Conservation (phyloP, 2,797 vertebrate genomes). For the Melanotaenia boesemani region DNA sequence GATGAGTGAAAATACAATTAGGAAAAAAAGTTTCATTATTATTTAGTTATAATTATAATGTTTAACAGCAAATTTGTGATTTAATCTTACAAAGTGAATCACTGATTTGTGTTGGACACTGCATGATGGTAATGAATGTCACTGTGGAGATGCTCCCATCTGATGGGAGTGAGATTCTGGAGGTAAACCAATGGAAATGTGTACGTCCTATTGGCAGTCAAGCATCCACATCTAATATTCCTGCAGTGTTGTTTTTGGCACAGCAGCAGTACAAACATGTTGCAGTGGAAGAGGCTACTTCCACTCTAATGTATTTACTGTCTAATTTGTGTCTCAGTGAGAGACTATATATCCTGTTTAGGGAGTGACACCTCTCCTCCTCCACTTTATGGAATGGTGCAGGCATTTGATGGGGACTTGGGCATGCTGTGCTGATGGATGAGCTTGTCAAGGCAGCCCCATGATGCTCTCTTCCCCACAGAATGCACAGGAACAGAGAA, state of each 20-base stretch:
- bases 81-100: constrained; percentile 26
- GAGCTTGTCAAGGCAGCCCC: constrained; percentile 83
- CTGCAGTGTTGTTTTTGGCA: constrained; percentile 74
- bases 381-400: constrained; percentile 79
- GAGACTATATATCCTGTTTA: constrained; percentile 89
- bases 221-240: constrained; percentile 52
- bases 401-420: constrained; percentile 82
- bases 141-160: constrained; percentile 41
- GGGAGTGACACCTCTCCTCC: constrained; percentile 87
- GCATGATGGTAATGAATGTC: constrained; percentile 42
- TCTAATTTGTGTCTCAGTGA: constrained; percentile 87
- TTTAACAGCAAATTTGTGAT: constrained; percentile 1
- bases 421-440: constrained; percentile 85
- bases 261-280: constrained; percentile 78
- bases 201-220: constrained; percentile 65
- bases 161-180: constrained; percentile 40
- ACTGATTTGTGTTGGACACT: constrained; percentile 30
- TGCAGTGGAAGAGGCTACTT: constrained; percentile 79
- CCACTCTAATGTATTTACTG: constrained; percentile 87
- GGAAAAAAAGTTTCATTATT: neutral
- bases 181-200: constrained; percentile 55
- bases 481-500: constrained; percentile 60
- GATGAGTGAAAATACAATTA: constrained; percentile 3
- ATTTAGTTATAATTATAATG: constrained; percentile 3
- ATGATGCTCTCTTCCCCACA: constrained; percentile 72